Percentiles rank a stretch among this genome's conserved stretches.
These are phyloP conservation scores for Isichthys henryi DNA, from an alignment of 2,113 vertebrate species.

Conservation along the genomic window DNA sequence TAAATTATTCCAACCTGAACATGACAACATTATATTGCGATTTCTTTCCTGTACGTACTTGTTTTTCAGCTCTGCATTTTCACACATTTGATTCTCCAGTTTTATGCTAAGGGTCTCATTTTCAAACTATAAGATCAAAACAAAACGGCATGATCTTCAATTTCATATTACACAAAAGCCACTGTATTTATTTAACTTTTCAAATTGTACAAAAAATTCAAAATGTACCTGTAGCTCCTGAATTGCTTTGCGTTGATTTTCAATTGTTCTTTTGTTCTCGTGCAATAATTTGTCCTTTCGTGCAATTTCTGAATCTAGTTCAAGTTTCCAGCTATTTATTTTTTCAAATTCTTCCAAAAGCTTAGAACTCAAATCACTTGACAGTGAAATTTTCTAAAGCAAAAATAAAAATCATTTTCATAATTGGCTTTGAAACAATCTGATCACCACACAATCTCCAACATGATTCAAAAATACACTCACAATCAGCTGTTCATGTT, in stretches of 20 bases:
- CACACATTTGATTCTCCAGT: conserved; percentile 79
- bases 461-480: neutral
- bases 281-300: conserved; percentile 78
- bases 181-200: neutral
- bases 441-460: neutral
- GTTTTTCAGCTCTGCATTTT: conserved; percentile 82
- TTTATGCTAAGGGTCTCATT: conserved; percentile 84
- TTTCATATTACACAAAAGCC: neutral
- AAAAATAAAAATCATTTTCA: conserved; percentile 33
- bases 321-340: conserved; percentile 81
- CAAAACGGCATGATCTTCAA: neutral
- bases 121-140: conserved; percentile 67
- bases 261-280: conserved; percentile 77
- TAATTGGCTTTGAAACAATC: neutral
- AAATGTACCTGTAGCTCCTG: conserved; percentile 79
- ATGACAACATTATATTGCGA: neutral
- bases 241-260: conserved; percentile 82
- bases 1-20: neutral
- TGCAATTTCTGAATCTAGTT: conserved; percentile 64
- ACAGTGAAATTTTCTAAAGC: conserved; percentile 58
- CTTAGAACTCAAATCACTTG: conserved; percentile 73
- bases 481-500: neutral
- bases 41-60: conserved; percentile 63
- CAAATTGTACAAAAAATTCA: neutral
- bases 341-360: conserved; percentile 86